Conservation (phyloP, 2,113 vertebrate species). For the Zosterops lateralis region DNA sequence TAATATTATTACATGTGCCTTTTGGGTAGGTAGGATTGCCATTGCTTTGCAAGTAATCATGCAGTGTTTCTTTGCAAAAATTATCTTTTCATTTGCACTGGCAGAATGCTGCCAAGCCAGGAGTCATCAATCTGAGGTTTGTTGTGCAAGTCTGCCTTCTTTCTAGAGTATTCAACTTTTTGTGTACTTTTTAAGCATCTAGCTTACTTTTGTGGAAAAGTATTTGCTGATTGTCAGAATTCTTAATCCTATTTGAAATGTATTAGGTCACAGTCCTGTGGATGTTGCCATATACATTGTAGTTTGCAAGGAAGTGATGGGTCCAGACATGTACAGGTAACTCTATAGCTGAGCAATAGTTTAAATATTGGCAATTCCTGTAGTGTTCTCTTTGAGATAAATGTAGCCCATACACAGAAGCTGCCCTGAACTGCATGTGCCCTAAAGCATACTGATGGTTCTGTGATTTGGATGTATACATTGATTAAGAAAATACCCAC, state of each 20-base stretch:
- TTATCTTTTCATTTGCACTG: neutral
- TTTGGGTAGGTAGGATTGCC: neutral
- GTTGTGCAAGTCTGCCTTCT: neutral
- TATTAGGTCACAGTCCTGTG: neutral
- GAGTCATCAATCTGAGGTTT: neutral
- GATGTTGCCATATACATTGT: neutral
- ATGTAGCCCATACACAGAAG: neutral
- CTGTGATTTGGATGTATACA: neutral
- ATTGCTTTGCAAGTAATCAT: neutral
- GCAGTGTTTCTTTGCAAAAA: neutral
- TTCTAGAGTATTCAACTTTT: neutral
- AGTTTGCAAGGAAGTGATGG: neutral
- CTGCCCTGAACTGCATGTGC: neutral
- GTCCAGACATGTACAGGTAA: neutral
- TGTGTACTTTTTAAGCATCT: neutral
- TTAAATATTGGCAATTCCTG: neutral
- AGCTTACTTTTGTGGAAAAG: neutral
- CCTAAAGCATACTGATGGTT: neutral
- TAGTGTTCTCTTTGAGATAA: neutral
- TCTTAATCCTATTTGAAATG: neutral
- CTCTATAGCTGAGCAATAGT: neutral
- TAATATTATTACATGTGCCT: neutral
- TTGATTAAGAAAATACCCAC: neutral
- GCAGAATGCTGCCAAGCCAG: neutral
- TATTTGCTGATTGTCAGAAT: neutral